Percentiles rank a stretch among this genome's conserved stretches.
Evolutionary conservation across 2,797 vertebrate species (phyloP).

Genomic region (Smutsia gigantea): DNA sequence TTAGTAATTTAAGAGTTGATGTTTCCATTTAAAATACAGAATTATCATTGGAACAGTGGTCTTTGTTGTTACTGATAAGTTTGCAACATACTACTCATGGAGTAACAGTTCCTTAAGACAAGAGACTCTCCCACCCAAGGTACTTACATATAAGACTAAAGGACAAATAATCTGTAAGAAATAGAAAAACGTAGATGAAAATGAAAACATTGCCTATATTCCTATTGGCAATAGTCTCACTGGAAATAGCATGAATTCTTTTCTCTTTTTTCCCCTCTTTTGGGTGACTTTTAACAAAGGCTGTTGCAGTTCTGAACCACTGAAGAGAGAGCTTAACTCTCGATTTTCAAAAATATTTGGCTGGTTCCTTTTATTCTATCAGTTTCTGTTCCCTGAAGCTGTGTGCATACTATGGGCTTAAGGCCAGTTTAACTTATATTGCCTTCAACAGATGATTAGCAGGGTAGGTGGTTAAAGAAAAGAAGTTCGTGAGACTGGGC

Average conservation of each 20-base stretch:
- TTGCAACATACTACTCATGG: neutral
- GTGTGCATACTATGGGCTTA: neutral
- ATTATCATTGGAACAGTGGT: neutral
- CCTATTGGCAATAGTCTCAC: neutral
- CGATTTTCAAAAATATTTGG: neutral
- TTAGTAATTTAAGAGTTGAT: conserved; percentile 4
- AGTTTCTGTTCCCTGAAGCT: neutral
- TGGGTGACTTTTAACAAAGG: neutral
- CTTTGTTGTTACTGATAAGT: neutral
- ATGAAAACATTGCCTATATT: neutral
- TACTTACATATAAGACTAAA: neutral
- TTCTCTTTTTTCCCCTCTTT: neutral
- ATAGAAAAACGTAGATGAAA: neutral
- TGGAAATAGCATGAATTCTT: neutral
- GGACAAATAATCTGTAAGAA: neutral
- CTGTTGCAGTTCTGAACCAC: neutral
- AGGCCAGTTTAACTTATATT: neutral
- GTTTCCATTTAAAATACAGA: conserved; percentile 43
- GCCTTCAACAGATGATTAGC: neutral
- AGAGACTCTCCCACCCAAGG: neutral
- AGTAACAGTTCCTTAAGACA: neutral
- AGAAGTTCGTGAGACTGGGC: neutral
- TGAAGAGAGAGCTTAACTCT: neutral
- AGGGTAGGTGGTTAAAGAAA: neutral
- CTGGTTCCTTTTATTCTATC: neutral